Evolutionary conservation across 2,797 vertebrate genomes (phyloP).

Genomic region (Sebastes trivittatus): DNA sequence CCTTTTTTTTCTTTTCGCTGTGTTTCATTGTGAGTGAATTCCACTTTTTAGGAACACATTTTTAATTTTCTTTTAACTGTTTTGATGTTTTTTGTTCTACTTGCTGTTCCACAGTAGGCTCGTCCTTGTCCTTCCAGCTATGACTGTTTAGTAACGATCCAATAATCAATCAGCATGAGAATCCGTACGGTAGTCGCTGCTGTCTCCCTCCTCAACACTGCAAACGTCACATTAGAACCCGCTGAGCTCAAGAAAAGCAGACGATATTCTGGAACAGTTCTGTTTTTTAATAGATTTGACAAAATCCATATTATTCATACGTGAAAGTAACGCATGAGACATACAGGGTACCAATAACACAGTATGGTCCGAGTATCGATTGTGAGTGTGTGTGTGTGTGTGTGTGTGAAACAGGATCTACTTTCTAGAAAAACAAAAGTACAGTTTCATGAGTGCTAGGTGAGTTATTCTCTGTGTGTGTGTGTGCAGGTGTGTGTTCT

Average conservation of each 20-base stretch:
- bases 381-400: constrained; percentile 9
- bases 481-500: constrained; percentile 32
- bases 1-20: not conserved
- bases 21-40: not conserved
- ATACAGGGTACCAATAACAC: constrained; percentile 65
- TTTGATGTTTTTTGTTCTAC: not conserved
- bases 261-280: constrained; percentile 26
- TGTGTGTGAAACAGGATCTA: constrained; percentile 39
- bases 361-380: constrained; percentile 59
- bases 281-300: constrained; percentile 70
- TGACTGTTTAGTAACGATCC: not conserved
- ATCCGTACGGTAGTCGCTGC: not conserved
- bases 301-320: constrained; percentile 65
- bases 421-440: constrained; percentile 16
- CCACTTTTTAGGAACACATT: not conserved
- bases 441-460: constrained; percentile 31
- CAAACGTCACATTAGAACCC: constrained; percentile 9
- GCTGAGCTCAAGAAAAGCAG: constrained; percentile 27
- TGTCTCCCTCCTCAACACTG: constrained; percentile 29
- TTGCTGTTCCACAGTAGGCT: not conserved
- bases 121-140: not conserved
- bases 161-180: not conserved
- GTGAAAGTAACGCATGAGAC: constrained; percentile 63
- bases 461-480: constrained; percentile 22
- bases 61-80: not conserved